phyloP scores from a whole-genome alignment of 2,113 vertebrate species.

The Saccopteryx leptura region DNA sequence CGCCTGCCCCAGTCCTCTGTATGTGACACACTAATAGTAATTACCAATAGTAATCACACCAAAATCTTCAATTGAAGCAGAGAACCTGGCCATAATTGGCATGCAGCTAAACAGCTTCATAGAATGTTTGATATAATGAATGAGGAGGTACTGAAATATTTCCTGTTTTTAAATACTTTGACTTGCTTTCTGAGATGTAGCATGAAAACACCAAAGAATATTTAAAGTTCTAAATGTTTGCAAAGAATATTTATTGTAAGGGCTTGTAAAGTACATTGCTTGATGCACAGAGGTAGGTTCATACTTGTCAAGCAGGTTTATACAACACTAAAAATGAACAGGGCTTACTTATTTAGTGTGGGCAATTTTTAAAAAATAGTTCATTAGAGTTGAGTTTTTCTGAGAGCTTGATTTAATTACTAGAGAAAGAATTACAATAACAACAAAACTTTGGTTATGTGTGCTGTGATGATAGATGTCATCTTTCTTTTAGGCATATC shows the following conservation, averaged over 20 bases:
- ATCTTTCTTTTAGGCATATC: not conserved
- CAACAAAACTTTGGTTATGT: not conserved
- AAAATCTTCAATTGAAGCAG: not conserved
- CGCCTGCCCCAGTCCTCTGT: not conserved
- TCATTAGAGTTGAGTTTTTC: conserved; percentile 46
- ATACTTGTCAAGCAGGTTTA: conserved; percentile 38
- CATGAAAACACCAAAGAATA: not conserved
- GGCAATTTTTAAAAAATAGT: not conserved
- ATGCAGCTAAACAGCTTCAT: not conserved
- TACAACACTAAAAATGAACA: conserved; percentile 35
- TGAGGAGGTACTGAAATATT: not conserved
- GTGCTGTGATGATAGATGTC: not conserved
- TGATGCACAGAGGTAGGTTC: conserved; percentile 53
- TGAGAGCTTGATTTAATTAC: conserved; percentile 11
- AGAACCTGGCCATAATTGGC: not conserved
- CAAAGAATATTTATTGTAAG: conserved; percentile 34
- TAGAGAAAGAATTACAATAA: conserved; percentile 5
- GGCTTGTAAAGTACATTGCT: not conserved
- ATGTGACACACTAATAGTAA: not conserved
- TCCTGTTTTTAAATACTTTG: conserved; percentile 11
- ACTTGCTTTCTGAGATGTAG: conserved; percentile 26
- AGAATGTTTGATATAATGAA: not conserved
- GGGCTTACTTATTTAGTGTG: not conserved
- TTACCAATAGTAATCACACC: no score
- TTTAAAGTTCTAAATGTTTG: conserved; percentile 2